phyloP scores from a whole-genome alignment of 1,140 invertebrate species.

The Drosophila persimilis region DNA sequence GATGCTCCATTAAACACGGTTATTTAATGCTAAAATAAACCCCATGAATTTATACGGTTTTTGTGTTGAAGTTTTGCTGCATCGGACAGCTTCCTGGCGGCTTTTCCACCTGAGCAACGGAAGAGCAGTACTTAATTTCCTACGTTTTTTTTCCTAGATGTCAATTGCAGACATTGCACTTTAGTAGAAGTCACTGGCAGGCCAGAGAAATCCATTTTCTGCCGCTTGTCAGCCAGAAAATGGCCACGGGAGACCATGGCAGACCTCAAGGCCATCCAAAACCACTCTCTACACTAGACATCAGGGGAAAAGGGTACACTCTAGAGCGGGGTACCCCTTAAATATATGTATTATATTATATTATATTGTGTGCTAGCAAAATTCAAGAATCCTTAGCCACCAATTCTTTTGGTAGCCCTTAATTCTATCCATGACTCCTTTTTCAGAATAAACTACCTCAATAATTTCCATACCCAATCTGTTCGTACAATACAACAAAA shows the following conservation, averaged over 20 bases:
- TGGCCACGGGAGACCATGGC: too few relatives aligned
- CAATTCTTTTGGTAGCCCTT: too few relatives aligned
- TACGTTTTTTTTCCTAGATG: constrained; percentile 1
- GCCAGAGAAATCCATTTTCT: not conserved
- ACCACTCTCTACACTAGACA: not conserved
- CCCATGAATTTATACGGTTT: too few relatives aligned
- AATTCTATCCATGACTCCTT: too few relatives aligned
- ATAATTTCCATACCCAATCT: too few relatives aligned
- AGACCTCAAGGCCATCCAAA: not conserved
- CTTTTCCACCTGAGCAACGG: not conserved
- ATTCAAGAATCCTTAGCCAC: too few relatives aligned
- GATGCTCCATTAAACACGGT: constrained; percentile 29
- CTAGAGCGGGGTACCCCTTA: too few relatives aligned
- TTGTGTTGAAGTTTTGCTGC: not conserved
- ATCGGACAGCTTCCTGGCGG: constrained; percentile 19
- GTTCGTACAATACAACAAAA: too few relatives aligned
- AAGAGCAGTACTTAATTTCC: constrained; percentile 1
- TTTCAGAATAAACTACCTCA: too few relatives aligned
- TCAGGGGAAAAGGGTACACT: too few relatives aligned
- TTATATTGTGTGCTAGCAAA: too few relatives aligned
- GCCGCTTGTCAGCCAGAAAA: not conserved
- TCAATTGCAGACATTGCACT: constrained; percentile 25
- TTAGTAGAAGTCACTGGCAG: not conserved
- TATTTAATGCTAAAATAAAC: not conserved
- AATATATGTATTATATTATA: too few relatives aligned